phyloP scores from a whole-genome alignment of 2,113 vertebrate species.

The Amazona guildingii region DNA sequence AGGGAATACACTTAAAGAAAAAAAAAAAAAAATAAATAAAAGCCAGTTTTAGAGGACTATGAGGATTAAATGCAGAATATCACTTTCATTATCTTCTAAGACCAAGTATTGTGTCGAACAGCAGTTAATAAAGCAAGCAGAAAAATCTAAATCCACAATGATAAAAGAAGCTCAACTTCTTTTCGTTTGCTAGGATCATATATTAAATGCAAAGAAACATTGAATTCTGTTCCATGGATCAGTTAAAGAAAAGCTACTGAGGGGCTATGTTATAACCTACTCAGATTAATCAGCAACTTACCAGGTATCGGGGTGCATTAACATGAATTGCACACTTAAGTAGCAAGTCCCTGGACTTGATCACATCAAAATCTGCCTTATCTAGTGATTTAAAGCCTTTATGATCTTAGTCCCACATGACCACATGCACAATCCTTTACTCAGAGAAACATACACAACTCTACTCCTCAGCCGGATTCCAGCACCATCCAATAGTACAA shows the following conservation, averaged over 20 bases:
- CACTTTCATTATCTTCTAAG: neutral
- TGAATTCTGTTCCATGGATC: constrained; percentile 3
- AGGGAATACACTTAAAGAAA: neutral
- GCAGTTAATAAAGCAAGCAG: neutral
- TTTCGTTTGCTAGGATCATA: neutral
- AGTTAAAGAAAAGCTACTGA: constrained; percentile 28
- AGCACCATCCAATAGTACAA: neutral
- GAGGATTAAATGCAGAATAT: neutral
- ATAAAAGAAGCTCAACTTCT: neutral
- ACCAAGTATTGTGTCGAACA: neutral
- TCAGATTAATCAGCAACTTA: neutral
- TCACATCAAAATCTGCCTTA: neutral
- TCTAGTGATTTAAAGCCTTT: neutral
- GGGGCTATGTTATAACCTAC: neutral
- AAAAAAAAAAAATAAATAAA: neutral
- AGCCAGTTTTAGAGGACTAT: neutral
- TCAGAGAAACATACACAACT: neutral
- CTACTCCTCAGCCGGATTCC: neutral
- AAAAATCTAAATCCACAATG: neutral
- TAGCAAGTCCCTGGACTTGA: neutral
- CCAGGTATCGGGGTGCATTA: neutral
- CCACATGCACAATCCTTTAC: neutral
- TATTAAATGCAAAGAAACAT: neutral
- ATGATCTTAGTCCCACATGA: neutral
- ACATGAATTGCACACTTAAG: constrained; percentile 6